phyloP scores from a whole-genome alignment of 2,797 vertebrate species.

The Apodemus agrarius region DNA sequence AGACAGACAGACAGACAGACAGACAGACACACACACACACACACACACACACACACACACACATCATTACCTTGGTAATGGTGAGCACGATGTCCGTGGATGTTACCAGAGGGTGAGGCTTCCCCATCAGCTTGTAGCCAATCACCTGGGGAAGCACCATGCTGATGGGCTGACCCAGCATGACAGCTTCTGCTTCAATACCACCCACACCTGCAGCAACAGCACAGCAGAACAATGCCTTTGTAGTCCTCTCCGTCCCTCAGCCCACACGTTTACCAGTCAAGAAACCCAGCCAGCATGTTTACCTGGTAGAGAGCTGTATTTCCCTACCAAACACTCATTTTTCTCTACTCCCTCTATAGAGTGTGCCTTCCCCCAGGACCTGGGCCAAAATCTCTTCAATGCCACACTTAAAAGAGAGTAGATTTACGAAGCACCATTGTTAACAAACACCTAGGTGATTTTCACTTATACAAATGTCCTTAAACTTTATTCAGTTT shows the following conservation, averaged over 20 bases:
- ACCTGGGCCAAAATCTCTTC: background rate
- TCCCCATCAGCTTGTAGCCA: conserved; percentile 94
- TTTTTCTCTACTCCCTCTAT: background rate
- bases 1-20: background rate
- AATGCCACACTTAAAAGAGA: background rate
- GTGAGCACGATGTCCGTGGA: conserved; percentile 99
- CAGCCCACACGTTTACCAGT: no score
- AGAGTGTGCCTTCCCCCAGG: conserved; percentile 19
- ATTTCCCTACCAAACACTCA: background rate
- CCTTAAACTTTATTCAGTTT: background rate
- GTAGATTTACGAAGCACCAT: background rate
- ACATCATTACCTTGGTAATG: conserved; percentile 94
- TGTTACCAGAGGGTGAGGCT: conserved; percentile 93
- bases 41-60: background rate
- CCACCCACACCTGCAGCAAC: conserved; percentile 94
- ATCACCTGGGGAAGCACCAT: conserved; percentile 98
- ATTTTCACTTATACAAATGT: conserved; percentile 13
- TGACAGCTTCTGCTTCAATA: conserved; percentile 98
- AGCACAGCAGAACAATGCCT: background rate
- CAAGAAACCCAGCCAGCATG: background rate
- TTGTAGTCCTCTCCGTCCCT: background rate
- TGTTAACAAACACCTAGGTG: background rate
- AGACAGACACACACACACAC: background rate
- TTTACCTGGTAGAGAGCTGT: background rate
- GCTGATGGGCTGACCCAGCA: conserved; percentile 98